Percentiles rank a stretch among this genome's conserved stretches.
Conservation (phyloP, 2,113 vertebrate species). For the Lamprotornis superbus region DNA sequence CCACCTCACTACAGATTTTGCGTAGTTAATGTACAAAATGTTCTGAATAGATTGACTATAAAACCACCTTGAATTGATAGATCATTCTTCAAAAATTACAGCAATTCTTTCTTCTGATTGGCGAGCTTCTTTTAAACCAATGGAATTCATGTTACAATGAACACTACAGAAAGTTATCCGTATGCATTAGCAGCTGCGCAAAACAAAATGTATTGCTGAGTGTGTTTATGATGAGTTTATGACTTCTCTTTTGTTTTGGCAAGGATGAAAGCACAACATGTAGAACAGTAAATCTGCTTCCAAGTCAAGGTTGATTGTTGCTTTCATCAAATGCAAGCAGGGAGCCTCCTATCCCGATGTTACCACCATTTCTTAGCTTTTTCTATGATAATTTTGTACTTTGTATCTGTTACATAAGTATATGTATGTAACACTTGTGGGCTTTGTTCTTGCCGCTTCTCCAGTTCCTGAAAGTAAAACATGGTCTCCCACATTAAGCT, state of each 20-base stretch:
- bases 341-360: background rate
- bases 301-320: background rate
- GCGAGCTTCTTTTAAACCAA: background rate
- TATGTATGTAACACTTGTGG: background rate
- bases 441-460: constrained; percentile 4
- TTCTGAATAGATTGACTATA: background rate
- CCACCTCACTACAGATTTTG: background rate
- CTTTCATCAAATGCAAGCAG: background rate
- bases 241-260: constrained; percentile 48
- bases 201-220: background rate
- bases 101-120: background rate
- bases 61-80: background rate
- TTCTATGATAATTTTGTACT: background rate
- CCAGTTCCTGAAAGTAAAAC: background rate
- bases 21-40: constrained; percentile 24
- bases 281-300: constrained; percentile 24
- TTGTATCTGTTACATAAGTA: background rate
- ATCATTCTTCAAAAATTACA: background rate
- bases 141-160: background rate
- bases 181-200: background rate
- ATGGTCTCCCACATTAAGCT: background rate
- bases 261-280: constrained; percentile 14
- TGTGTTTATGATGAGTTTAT: constrained; percentile 22
- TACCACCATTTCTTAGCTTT: background rate
- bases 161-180: background rate